phyloP scores from a whole-genome alignment of 2,113 vertebrate genomes.

The Zapus hudsonius region DNA sequence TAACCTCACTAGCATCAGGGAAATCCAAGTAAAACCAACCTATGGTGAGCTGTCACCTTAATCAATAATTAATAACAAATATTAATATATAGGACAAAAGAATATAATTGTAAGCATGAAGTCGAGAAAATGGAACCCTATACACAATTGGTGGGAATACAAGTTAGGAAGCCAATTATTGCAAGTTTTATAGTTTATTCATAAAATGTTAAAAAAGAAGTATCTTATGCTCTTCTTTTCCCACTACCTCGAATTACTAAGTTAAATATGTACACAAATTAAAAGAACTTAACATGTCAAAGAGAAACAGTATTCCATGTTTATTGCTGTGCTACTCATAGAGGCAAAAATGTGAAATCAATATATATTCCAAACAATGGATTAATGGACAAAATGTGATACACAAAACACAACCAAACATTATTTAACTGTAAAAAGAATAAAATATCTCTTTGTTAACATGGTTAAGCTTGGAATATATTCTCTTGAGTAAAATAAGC shows the following conservation, averaged over 20 bases:
- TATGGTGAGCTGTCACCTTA: background rate
- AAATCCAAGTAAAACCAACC: background rate
- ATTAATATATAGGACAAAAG: background rate
- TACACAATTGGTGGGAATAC: background rate
- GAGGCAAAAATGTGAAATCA: background rate
- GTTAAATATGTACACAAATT: background rate
- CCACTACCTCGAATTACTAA: no score
- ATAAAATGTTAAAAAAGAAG: no score
- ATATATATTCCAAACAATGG: background rate
- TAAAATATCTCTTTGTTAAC: background rate
- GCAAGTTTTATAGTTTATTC: no score
- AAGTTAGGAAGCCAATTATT: no score
- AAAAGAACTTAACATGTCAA: background rate
- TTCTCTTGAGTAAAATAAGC: no score
- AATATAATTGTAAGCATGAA: accelerated
- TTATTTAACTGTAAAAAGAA: background rate
- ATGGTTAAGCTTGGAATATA: no score
- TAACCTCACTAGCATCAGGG: no score
- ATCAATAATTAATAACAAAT: background rate
- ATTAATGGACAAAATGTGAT: background rate
- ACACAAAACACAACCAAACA: background rate
- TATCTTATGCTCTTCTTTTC: no score
- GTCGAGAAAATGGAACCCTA: background rate
- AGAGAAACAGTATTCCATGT: no score
- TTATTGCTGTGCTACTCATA: background rate